These are phyloP conservation scores for Falco peregrinus DNA, from an alignment of 2,797 vertebrate genomes.

Conservation along the genomic window DNA sequence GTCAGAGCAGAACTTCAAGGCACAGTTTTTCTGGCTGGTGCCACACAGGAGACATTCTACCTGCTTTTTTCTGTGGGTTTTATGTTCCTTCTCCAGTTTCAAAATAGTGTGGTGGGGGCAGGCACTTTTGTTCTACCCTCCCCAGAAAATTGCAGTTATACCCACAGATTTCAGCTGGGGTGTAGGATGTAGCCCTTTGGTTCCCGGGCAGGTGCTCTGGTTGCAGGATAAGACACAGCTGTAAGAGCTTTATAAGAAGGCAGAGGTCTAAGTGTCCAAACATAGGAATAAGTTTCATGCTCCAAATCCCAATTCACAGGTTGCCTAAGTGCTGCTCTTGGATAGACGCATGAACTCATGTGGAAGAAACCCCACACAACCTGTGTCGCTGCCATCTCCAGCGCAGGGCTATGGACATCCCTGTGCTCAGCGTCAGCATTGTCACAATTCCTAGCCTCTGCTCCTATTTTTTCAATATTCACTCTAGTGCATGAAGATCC, in stretches of 20 bases:
- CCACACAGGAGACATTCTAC: not conserved
- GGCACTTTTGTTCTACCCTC: not conserved
- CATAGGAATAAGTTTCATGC: slow-evolving; percentile 17
- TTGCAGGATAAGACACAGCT: not conserved
- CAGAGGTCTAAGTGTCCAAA: slow-evolving; percentile 7
- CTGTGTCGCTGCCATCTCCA: not conserved
- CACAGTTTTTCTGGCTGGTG: not conserved
- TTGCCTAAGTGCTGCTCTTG: not conserved
- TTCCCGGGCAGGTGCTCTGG: not conserved
- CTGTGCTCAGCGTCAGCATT: not conserved
- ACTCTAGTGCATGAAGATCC: not conserved
- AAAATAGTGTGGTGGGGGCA: not conserved
- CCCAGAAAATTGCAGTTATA: not conserved
- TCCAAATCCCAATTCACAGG: slow-evolving; percentile 38
- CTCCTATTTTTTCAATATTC: not conserved
- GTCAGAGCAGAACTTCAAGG: not conserved
- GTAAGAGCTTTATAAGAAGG: not conserved
- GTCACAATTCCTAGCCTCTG: not conserved
- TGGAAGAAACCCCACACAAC: not conserved
- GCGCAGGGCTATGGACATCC: rapidly evolving
- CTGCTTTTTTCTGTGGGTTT: not conserved
- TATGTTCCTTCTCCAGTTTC: not conserved
- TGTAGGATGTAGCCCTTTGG: too few species aligned
- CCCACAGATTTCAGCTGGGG: not conserved
- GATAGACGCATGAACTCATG: not conserved